Base-by-base conservation (phyloP, 1,140 invertebrate genomes). In the Asbolus verrucosus region DNA sequence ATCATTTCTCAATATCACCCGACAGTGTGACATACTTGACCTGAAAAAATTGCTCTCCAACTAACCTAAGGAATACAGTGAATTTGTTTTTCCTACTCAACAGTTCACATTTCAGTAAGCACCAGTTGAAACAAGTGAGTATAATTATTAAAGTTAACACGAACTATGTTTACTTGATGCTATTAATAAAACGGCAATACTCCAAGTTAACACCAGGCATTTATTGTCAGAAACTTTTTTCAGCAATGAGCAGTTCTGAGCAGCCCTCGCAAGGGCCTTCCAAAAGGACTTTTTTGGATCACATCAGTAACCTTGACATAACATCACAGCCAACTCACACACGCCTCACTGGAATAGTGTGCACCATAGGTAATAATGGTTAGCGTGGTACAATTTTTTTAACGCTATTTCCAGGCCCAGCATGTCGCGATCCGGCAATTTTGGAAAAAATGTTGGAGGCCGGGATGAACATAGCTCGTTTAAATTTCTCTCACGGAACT, bases 381-480 rank as follows among this genome's bases (percentile, higher is more conserved):
- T 8, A 6, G 9, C 16, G 1, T 6, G 15, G 21, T 13, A 50
- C 18, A 2, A 27, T 54, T 27, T n/a, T 27, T 31, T n/a, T 24
- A 30, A n/a, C 1, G 16, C n/a, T 11, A 65, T 61, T 14, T 71
- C 63, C 14, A 27, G 59, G 18, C 41, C 54, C 14, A 61, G 19
- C 46, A 27, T 54, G 46, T 11, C 46, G 21, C 14, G 21, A 54
- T 6, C 3, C 11, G 13, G 19, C 19, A 11, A 54, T 54, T 14
- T 27, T 77, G 0, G 73, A 75, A 61, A 68, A 74, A 18, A 91
- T 95, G 90, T 91, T 95, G 66, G 84, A 86, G 46, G 87, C 87
- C 31, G 93, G 93, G 0, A 94, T 95, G 92, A 93, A 93, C 72
- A 87, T 94, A 73, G 92, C 91, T 15, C 78, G 46, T 1, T 27